Percentiles rank a stretch among this genome's conserved stretches.
phyloP scores from a whole-genome alignment of 2,113 vertebrate genomes.

The Fukomys damarensis region DNA sequence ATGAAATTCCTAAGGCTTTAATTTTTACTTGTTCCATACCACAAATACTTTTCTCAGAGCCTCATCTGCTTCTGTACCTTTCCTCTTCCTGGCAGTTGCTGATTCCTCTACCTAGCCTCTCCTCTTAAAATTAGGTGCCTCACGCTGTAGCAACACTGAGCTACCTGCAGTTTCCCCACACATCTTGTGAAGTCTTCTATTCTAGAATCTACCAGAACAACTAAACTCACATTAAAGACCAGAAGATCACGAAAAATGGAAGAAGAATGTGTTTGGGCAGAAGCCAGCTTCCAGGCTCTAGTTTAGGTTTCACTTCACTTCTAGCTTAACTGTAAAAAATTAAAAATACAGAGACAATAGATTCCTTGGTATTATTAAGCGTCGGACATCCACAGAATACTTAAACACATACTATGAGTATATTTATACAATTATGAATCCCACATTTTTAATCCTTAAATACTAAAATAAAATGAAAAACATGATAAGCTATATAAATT shows the following conservation, averaged over 20 bases:
- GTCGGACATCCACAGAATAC: not conserved
- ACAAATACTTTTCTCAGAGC: not conserved
- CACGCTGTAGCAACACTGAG: not conserved
- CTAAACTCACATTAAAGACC: not conserved
- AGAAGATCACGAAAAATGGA: not conserved
- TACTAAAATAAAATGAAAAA: not conserved
- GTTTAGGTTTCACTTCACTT: not conserved
- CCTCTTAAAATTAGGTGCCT: not conserved
- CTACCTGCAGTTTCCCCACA: not conserved
- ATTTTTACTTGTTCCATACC: not conserved
- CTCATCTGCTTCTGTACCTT: not conserved
- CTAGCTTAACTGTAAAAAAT: not conserved
- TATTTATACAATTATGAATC: not conserved
- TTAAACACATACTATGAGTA: not conserved
- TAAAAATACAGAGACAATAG: not conserved
- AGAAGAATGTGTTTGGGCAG: not conserved
- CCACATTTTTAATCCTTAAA: slow-evolving; percentile 3
- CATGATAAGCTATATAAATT: not conserved
- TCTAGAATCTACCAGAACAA: not conserved
- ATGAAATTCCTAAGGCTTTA: not conserved
- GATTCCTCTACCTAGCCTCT: not conserved
- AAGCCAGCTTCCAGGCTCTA: not conserved
- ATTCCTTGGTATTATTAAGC: not conserved
- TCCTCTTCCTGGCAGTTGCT: not conserved
- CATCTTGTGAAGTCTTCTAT: not conserved